These are phyloP conservation scores for Clarias pachynema DNA, from an alignment of 2,797 vertebrate species.

Conservation along the genomic window DNA sequence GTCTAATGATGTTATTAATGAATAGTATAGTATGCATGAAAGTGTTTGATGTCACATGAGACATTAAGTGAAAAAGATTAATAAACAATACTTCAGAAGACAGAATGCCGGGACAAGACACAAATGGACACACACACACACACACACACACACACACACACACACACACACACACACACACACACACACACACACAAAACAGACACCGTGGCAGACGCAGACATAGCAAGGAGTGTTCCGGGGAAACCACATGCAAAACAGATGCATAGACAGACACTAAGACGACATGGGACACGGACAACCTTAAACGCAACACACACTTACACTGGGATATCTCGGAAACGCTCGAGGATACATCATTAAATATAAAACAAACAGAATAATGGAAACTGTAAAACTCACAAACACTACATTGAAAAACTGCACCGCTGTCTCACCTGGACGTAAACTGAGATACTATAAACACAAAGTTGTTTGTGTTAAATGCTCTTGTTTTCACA, in stretches of 20 bases:
- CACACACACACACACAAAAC: too few species aligned
- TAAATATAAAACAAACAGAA: not conserved
- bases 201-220: constrained; percentile 50
- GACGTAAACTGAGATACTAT: not conserved
- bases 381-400: not conserved
- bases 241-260: constrained; percentile 50
- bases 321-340: constrained; percentile 15
- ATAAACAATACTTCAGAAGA: constrained; percentile 61
- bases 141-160: constrained; percentile 23
- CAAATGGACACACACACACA: constrained; percentile 15
- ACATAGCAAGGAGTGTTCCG: constrained; percentile 34
- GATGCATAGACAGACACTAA: constrained; percentile 32
- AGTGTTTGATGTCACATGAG: not conserved
- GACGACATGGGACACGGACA: constrained; percentile 4
- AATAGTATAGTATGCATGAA: not conserved
- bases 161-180: too few species aligned
- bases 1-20: not conserved
- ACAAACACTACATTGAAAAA: constrained; percentile 9
- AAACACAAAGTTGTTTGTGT: constrained; percentile 12
- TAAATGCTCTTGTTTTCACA: not conserved
- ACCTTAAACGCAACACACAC: not conserved
- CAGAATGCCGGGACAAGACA: constrained; percentile 39
- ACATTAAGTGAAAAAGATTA: not conserved
- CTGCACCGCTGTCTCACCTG: not conserved
- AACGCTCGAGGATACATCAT: constrained; percentile 7